Evolutionary conservation across 2,113 vertebrate species (phyloP), one percentile per base, ranked within the genome.

Genomic region (Nymphicus hollandicus): DNA sequence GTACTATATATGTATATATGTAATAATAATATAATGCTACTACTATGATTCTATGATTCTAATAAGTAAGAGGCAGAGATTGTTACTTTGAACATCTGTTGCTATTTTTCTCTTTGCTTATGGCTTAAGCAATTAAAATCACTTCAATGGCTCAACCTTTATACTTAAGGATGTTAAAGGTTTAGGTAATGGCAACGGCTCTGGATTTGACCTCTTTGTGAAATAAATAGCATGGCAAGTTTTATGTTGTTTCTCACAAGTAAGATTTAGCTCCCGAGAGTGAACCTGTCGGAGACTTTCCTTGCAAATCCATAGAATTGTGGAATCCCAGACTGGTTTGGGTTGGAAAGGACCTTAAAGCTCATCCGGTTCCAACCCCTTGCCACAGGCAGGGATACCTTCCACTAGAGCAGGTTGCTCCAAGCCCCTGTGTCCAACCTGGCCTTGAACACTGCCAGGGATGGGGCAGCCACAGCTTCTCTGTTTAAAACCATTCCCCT

Each of bases 91-190:
- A 50, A 37, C n/a, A 22, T 12, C 60, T n/a, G 5, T 43, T 14
- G 3, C 52, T 71, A 15, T 25, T 9, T 63, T 61, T 20, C 13
- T 3, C 11, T 39, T 37, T 1, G 0, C 33, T 61, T 64, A 1
- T 64, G 28, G 7, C 39, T 83, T 61, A 39, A 81, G 53, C 33
- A 35, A 33, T 65, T 46, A 23, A 71, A 73, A 24, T 60, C 2
- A 11, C 43, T 56, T 52, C 20, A 20, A 0, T 55, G 39, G 23
- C 55, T 84, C 33, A 37, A 0, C 27, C 22, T 63, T 28, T 28
- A 0, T 46, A 18, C 39, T 41, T 7, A 60, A 55, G 39, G 43
- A 6, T 56, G 60, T 27, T 24, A 18, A 25, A 10, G 33, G 33
- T 16, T 60, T 35, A 15, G 46, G 14, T 56, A 11, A 10, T 1